Base-by-base conservation (phyloP, 2,888 invertebrate species). In the Tinea trinotella region DNA sequence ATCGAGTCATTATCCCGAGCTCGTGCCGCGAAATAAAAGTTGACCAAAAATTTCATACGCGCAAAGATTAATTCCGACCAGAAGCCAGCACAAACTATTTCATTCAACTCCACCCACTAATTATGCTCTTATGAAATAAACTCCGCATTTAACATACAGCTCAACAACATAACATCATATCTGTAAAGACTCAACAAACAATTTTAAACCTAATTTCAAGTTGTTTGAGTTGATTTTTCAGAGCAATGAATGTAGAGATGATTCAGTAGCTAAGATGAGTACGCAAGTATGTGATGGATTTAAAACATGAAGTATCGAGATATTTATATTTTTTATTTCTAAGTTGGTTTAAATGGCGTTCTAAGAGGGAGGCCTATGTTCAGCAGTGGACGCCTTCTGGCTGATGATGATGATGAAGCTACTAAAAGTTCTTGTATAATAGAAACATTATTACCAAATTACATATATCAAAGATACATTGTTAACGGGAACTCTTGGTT, bases 101-200 rank as follows among this genome's bases (percentile, higher is more conserved):
- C 78, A 79, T 80, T 74, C 79, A 69, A 79, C 82, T 73, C 81
- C 85, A 69, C 86, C 85, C 84, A 85, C 85, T 84, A 80, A 86
- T 86, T 85, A 86, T 79, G 77, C 76, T 80, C 82, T 83, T 83
- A 81, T 73, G 77, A 76, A 79, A 82, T 81, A 80, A 83, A 80
- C 76, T 76, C 71, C 66, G 72, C 77, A 70, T 77, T 81, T 79
- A 79, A 80, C 74, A 71, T 64, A 59, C 57, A 19, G 30, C 22
- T 12, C 54, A 54, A 6, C 17, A 17, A 12, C 50, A 17, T 56
- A 70, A 65, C 44, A 59, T 55, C 62, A n/a, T 35, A 35, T 7
- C 35, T 35, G 3, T n/a, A 10, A 5, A 5, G 4, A 22, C 7
- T 22, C 7, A 5, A 22, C 22, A 22, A 22, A 7, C 22, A 22